Conservation (phyloP, 1,140 invertebrate genomes). For the Drosophila mauritiana region DNA sequence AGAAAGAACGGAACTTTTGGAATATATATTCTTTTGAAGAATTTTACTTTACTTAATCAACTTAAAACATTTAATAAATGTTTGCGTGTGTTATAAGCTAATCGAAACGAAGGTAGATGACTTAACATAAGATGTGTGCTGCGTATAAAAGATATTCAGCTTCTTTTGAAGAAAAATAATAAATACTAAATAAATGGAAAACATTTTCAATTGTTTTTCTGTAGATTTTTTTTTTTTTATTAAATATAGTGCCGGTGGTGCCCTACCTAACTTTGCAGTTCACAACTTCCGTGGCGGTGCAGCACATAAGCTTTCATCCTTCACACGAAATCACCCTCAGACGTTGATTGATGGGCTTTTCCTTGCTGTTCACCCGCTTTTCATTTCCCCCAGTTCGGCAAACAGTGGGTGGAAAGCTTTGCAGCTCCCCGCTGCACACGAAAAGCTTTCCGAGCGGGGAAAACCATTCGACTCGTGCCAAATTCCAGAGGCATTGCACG, state of each 20-base stretch:
- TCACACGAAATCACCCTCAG: neutral
- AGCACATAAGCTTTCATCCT: slow-evolving; percentile 16
- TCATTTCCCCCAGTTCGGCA: neutral
- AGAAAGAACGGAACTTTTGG: slow-evolving; percentile 18
- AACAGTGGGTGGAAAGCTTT: slow-evolving; percentile 22
- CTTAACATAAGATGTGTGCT: slow-evolving; percentile 4
- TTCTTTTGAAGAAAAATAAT: slow-evolving; percentile 44
- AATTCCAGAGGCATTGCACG: slow-evolving; percentile 55
- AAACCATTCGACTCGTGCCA: slow-evolving; percentile 12
- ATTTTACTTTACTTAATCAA: slow-evolving; percentile 17
- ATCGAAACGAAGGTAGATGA: neutral
- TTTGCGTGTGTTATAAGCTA: slow-evolving; percentile 30
- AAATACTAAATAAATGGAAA: slow-evolving; percentile 10
- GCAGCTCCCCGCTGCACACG: neutral
- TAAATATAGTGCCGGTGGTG: slow-evolving; percentile 4
- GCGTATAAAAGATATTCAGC: slow-evolving; percentile 20
- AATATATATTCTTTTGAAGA: slow-evolving; percentile 36
- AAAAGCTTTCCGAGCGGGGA: slow-evolving; percentile 22
- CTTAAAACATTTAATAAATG: slow-evolving; percentile 28
- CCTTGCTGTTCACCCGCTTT: neutral
- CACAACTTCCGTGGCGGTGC: slow-evolving; percentile 2
- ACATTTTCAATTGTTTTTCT: neutral
- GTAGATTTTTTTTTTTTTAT: neutral
- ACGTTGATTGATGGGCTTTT: slow-evolving; percentile 39
- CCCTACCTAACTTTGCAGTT: neutral